A percentile compares a stretch with the other conserved stretches of the same genome.
phyloP scores from a whole-genome alignment of 2,888 invertebrate genomes.

The Leptinotarsa peninsularis region DNA sequence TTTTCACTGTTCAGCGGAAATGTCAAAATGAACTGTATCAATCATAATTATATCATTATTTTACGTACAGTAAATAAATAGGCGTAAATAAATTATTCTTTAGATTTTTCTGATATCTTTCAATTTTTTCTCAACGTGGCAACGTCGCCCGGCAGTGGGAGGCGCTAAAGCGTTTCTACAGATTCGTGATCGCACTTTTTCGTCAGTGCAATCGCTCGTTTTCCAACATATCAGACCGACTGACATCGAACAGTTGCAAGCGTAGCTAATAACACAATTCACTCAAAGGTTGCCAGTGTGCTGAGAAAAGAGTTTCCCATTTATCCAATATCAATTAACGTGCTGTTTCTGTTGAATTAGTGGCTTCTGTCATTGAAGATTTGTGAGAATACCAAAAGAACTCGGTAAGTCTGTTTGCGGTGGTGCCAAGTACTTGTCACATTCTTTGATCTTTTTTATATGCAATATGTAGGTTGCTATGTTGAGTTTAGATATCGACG shows the following conservation, averaged over 20 bases:
- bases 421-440: background rate
- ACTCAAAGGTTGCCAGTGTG: background rate
- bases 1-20: no score
- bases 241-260: background rate
- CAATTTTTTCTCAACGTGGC: background rate
- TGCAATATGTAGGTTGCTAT: background rate
- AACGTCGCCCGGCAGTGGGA: background rate
- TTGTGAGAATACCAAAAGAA: slow-evolving; percentile 5
- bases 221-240: background rate
- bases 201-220: background rate
- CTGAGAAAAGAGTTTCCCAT: background rate
- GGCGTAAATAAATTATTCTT: no score
- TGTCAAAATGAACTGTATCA: no score
- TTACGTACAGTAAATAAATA: no score
- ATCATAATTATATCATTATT: no score
- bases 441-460: background rate
- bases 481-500: background rate
- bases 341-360: slow-evolving; percentile 1
- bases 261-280: background rate
- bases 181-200: slow-evolving; percentile 3
- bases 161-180: slow-evolving; percentile 4
- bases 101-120: background rate
- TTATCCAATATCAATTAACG: background rate
- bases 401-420: background rate
- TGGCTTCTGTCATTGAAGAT: slow-evolving; percentile 15